Evolutionary conservation across 2,113 vertebrate species (phyloP), one percentile per base, ranked within the genome.

Genomic region (Chaenogobius annularis): DNA sequence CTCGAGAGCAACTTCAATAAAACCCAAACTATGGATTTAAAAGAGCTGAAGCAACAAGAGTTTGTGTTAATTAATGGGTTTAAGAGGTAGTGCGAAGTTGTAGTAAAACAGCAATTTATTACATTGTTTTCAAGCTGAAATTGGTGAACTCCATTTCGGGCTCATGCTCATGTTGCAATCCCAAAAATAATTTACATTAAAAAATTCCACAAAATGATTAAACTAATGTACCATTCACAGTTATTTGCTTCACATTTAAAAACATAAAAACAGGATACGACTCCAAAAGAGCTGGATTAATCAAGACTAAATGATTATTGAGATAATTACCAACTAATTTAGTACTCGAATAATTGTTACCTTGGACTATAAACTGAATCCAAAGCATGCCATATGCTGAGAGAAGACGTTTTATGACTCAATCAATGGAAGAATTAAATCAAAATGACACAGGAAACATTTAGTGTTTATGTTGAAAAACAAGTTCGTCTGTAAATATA

Each of bases 31-130:
- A 20, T 66, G 19, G 40, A 46, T 66, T 66, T 66, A 43, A 47
- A 66, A 66, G 63, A 43, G 13, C 37, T 46, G 19, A 66, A 66
- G 14, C 40, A 47, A 66, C 20, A n/a, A 66, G n/a, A 46, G 64
- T 44, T 43, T 66, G 44, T 44, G 62, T 64, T 64, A 64, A 64
- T 64, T 64, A 64, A 40, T 64, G 62, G n/a, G 43, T 15, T 66
- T 66, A 46, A 66, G 40, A 14, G 43, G 40, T 6, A 3, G 12
- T 47, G 43, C 7, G 64, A 22, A 65, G 35, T 65, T n/a, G 19
- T n/a, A 54, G 62, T 66, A 61, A 35, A 54, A 20, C 23, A 61
- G 26, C 26, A 17, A 35, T 61, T 59, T 61, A 35, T 23, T 19
- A 8, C 58, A 61, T 35, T 31, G 58, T 35, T 23, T 17, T 35